Evolutionary conservation across 2,888 invertebrate species (phyloP), one percentile per base, ranked within the genome.

Genomic region (Mesoligia furuncula): DNA sequence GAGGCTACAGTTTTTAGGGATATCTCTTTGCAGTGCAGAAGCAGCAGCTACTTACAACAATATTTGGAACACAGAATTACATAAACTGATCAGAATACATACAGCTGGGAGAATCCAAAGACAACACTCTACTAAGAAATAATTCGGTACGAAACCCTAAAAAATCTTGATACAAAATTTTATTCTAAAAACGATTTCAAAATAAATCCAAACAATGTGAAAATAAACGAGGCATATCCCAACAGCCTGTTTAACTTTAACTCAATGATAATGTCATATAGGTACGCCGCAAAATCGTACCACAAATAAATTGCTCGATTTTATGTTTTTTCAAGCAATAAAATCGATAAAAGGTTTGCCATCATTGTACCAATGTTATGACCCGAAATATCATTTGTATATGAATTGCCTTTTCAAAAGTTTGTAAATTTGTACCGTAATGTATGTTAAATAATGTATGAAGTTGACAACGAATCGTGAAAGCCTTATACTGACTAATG

Each of bases 241-340:
- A 70, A 61, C 13, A 59, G 17, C 36, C 67, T 70, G n/a, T 78
- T 81, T 71, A 75, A 66, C 59, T 45, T 54, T n/a, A 45, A 48
- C 42, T 68, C 62, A 62, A 67, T 70, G 54, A 75, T 73, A 75
- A 64, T 81, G 66, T 64, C 69, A 31, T 62, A 62, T 64, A n/a
- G n/a, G n/a, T n/a, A 68, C 27, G 31, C 51, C 78, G 27, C 68
- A 76, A 78, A 73, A 71, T 77, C 75, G 82, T 86, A 66, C 51
- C 73, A 74, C 77, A 77, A 73, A 88, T 88, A 87, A 84, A 88
- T 81, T 84, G 61, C 11, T 31, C 42, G 69, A 72, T 84, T 83
- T 86, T 82, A 86, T 75, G 70, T 72, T 79, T 84, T 75, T 86
- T 70, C 67, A 70, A 73, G 71, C 82, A 86, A 82, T 86, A 86